Evolutionary conservation across 2,797 vertebrate genomes (phyloP), one percentile per base, ranked within the genome.

Genomic region (Knipowitschia caucasica): DNA sequence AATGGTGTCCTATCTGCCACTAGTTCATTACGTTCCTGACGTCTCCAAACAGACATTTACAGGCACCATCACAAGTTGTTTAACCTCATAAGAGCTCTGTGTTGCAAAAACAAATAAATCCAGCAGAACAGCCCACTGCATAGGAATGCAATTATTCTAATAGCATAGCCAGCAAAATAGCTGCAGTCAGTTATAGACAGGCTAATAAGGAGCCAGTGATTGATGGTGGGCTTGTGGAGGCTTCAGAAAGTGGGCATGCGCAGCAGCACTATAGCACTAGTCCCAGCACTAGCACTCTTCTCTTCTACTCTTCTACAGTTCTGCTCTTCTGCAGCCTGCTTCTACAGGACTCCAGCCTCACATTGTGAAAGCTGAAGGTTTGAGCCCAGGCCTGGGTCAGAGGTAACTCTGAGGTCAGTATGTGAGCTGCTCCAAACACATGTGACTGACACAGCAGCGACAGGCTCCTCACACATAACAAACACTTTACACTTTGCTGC

Each of bases 131-230:
- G 64, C 11, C 9, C 55, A 74, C 67, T 80, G 78, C 64, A 77
- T 60, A 54, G 69, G 74, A 80, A 84, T 78, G 77, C 81, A 88
- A 89, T 89, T 86, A 89, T 85, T 87, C 81, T 82, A 86, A 88
- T 83, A 77, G 81, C 78, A 69, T 57, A 60, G 49, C 72, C 65
- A 59, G 75, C 67, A 69, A 85, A 80, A 80, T 73, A 77, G 71
- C 73, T 72, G 63, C 68, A 74, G 71, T 73, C 73, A 80, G 76
- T 78, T 78, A 82, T 77, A 80, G 71, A 84, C 78, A 83, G 82
- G 55, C 80, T 80, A 83, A 87, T 88, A 84, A 85, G 65, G 64
- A 68, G 51, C 42, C 55, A 44, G 68, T 86, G 85, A 88, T 84
- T 83, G 80, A 88, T 87, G 71, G 77, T 46, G 56, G 63, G 67